A percentile compares a stretch with the other conserved stretches of the same genome.
These are phyloP conservation scores for Amblyraja radiata DNA, from an alignment of 2,797 vertebrate species.

Conservation along the genomic window DNA sequence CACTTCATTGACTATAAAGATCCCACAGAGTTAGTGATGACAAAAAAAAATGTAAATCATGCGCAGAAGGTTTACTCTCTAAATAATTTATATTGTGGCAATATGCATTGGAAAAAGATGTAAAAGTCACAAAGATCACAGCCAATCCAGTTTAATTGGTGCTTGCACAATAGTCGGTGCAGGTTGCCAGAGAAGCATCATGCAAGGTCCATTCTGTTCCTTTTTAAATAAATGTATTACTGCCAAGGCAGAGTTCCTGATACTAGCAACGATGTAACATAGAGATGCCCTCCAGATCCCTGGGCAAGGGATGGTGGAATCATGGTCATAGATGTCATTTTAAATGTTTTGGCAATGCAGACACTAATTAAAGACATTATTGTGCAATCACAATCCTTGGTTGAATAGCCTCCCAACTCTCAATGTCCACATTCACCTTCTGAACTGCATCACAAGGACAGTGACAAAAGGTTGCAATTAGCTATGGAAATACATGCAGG, in stretches of 20 bases:
- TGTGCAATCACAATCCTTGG: background rate
- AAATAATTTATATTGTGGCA: background rate
- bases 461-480: background rate
- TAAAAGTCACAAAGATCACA: background rate
- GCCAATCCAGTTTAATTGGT: background rate
- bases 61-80: background rate
- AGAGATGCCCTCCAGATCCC: background rate
- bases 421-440: background rate
- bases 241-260: background rate
- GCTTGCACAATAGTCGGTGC: background rate
- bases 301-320: background rate
- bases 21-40: background rate
- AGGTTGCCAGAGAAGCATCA: background rate
- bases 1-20: background rate
- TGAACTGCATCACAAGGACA: background rate
- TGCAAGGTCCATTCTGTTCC: background rate
- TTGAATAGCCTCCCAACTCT: background rate
- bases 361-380: background rate
- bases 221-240: background rate
- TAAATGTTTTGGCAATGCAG: background rate
- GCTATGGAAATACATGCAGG: background rate
- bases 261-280: background rate
- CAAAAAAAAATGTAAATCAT: background rate
- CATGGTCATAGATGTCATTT: background rate
- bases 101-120: background rate